Evolutionary conservation across 2,113 vertebrate genomes (phyloP).

Genomic region (Setophaga coronata): DNA sequence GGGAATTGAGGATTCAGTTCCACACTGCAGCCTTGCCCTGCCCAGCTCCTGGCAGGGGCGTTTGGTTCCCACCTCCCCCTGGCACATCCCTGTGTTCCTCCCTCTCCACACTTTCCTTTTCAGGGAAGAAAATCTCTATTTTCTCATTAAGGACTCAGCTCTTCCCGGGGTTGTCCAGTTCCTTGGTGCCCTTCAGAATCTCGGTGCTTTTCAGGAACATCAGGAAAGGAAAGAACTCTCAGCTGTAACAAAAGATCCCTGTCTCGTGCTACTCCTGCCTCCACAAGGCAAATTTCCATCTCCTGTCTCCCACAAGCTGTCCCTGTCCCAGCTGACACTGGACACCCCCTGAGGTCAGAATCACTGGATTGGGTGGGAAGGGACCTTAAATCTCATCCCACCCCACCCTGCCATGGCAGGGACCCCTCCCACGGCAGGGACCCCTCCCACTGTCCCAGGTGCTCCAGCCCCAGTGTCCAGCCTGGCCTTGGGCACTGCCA

Average conservation of each 20-base stretch:
- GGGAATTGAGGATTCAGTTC: background rate
- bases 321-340: background rate
- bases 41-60: rapidly evolving
- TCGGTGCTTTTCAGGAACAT: background rate
- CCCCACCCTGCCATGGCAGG: background rate
- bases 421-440: background rate
- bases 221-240: background rate
- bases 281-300: background rate
- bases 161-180: background rate
- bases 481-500: background rate
- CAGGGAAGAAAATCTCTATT: background rate
- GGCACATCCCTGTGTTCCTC: background rate
- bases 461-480: background rate
- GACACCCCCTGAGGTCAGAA: background rate
- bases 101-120: background rate
- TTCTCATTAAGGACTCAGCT: background rate
- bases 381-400: background rate
- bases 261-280: background rate
- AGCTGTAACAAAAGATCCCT: rapidly evolving
- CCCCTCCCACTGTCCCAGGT: background rate
- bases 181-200: background rate
- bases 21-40: background rate
- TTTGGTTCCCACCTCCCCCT: background rate
- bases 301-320: background rate
- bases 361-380: background rate